Conservation (phyloP, 2,888 invertebrate species). For the Dasysyrphus albostriatus region DNA sequence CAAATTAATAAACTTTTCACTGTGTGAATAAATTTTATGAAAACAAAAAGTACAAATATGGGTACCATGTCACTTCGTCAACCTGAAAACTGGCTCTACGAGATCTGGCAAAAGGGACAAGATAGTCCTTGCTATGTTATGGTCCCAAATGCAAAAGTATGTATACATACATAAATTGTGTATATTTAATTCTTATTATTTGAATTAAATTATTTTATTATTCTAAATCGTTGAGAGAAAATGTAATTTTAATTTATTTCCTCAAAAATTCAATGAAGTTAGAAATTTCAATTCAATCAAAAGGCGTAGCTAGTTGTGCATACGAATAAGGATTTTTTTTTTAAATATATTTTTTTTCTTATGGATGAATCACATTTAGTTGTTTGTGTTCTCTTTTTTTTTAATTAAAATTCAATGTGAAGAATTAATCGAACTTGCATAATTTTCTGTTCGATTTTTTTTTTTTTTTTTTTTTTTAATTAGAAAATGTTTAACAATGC, state of each 20-base stretch:
- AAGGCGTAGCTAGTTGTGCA: neutral
- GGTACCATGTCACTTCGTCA: conserved; percentile 83
- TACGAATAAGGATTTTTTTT: neutral
- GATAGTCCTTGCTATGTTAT: conserved; percentile 88
- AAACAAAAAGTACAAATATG: conserved; percentile 80
- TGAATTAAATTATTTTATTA: too few species aligned
- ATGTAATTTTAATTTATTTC: too few species aligned
- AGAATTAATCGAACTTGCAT: conserved; percentile 28
- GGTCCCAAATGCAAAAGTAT: conserved; percentile 88
- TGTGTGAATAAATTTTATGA: conserved; percentile 65
- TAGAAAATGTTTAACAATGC: conserved; percentile 9
- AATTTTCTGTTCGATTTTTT: neutral
- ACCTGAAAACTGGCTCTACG: conserved; percentile 87
- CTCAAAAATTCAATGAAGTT: too few species aligned
- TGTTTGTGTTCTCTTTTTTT: neutral
- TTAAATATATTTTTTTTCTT: neutral
- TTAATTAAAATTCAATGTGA: conserved; percentile 24
- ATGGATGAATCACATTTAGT: neutral
- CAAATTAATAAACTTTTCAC: conserved; percentile 56
- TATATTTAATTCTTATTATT: too few species aligned
- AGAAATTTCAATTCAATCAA: neutral
- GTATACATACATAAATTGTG: conserved; percentile 76
- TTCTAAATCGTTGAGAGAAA: too few species aligned
- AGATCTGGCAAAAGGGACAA: conserved; percentile 88
- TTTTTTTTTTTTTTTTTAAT: too few species aligned